These are phyloP conservation scores for Saccopteryx leptura DNA, from an alignment of 2,113 vertebrate species.

Conservation along the genomic window DNA sequence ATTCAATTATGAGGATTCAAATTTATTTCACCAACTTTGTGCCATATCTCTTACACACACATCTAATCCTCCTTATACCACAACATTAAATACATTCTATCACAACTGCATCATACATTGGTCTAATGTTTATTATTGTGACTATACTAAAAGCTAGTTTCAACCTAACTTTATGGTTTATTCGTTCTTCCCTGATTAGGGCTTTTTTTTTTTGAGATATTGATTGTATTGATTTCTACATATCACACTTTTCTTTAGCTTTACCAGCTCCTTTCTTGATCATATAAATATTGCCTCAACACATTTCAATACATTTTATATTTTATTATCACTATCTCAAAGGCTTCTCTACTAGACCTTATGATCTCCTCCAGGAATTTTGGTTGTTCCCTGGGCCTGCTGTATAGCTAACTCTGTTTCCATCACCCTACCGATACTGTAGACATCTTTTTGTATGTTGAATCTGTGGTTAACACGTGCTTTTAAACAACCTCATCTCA, in stretches of 20 bases:
- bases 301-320: background rate
- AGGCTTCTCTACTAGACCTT: background rate
- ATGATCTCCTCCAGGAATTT: background rate
- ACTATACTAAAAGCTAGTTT: background rate
- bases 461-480: background rate
- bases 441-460: background rate
- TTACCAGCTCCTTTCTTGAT: background rate
- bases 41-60: background rate
- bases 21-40: background rate
- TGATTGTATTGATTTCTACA: background rate
- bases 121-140: background rate
- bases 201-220: background rate
- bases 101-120: background rate
- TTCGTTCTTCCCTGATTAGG: background rate
- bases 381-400: background rate
- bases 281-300: background rate
- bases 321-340: background rate
- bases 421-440: background rate
- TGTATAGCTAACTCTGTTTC: background rate
- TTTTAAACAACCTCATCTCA: slow-evolving; percentile 8
- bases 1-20: background rate
- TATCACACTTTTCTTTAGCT: background rate
- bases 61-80: background rate
- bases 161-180: background rate
- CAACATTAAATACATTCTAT: background rate